Evolutionary conservation across 2,888 invertebrate species (phyloP), one percentile per base, ranked within the genome.

Genomic region (Pollenia amentaria): DNA sequence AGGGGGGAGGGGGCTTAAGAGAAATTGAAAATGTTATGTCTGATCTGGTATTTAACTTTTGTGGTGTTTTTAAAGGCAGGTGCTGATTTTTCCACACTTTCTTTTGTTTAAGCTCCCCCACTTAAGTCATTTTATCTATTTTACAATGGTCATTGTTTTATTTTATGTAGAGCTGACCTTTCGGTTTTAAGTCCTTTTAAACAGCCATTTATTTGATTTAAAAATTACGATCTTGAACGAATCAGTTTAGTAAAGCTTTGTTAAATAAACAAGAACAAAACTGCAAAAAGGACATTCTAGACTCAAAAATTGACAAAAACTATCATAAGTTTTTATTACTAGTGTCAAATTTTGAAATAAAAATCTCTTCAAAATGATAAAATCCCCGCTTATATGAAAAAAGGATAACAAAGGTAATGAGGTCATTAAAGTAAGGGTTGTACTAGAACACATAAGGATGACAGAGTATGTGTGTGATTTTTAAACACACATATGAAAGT

Each of bases 201-300:
- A 69, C 67, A 70, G 57, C 67, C 14, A 82, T 62, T 69, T 42
- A 72, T 72, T n/a, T 38, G 67, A n/a, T 89, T 89, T 89, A 88
- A 89, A 89, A 92, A 91, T 91, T 92, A 92, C 91, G 91, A 90
- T 89, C 91, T 92, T 88, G 89, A 90, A 90, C 92, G 91, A 92
- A 92, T 92, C 91, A 89, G 88, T 89, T 92, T 92, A 89, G 91
- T 88, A 84, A 91, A 90, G 92, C 91, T 91, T 90, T 90, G 90
- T 91, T 91, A 90, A 90, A 88, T 85, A 78, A 73, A 86, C 80
- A 57, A 7, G 12, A 53, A 62, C 40, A 53, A 76, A 57, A 60
- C 29, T 42, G 88, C 88, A 88, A 76, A 90, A 88, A 29, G 65
- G 55, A 64, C 75, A 69, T 44, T 67, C 44, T 29, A 84, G 86